These are phyloP conservation scores for Heliconius hermathena DNA, from an alignment of 1,140 invertebrate genomes.

Conservation along the genomic window DNA sequence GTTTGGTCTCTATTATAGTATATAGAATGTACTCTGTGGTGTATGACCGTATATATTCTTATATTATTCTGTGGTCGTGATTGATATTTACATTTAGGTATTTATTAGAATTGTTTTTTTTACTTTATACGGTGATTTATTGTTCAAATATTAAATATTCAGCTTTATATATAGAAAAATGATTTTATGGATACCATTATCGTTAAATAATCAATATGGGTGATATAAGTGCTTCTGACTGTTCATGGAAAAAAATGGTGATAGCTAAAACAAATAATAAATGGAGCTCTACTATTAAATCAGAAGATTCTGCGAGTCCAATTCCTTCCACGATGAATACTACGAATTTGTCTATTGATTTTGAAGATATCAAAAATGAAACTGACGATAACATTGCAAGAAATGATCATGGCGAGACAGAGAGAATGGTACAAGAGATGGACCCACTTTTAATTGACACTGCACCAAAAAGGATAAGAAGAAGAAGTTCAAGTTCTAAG, in stretches of 20 bases:
- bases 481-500: constrained; percentile 49
- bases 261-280: constrained; percentile 71
- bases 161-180: constrained; percentile 48
- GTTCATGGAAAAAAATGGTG: constrained; percentile 77
- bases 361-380: constrained; percentile 50
- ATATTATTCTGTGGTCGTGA: too few species aligned
- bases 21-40: too few species aligned
- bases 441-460: constrained; percentile 49
- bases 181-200: constrained; percentile 73
- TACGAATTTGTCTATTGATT: constrained; percentile 44
- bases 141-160: constrained; percentile 13
- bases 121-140: constrained; percentile 13
- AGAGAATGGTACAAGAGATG: constrained; percentile 49
- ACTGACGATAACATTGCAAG: constrained; percentile 36
- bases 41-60: too few species aligned
- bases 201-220: constrained; percentile 77
- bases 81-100: constrained; percentile 24
- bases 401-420: constrained; percentile 24
- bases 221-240: constrained; percentile 64
- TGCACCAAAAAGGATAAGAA: constrained; percentile 38
- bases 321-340: constrained; percentile 43
- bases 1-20: too few species aligned
- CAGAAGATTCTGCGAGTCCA: constrained; percentile 40
- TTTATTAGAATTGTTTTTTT: neutral
- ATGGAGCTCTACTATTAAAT: constrained; percentile 68